These are phyloP conservation scores for Lethrus apterus DNA, from an alignment of 1,140 invertebrate genomes.

Conservation along the genomic window DNA sequence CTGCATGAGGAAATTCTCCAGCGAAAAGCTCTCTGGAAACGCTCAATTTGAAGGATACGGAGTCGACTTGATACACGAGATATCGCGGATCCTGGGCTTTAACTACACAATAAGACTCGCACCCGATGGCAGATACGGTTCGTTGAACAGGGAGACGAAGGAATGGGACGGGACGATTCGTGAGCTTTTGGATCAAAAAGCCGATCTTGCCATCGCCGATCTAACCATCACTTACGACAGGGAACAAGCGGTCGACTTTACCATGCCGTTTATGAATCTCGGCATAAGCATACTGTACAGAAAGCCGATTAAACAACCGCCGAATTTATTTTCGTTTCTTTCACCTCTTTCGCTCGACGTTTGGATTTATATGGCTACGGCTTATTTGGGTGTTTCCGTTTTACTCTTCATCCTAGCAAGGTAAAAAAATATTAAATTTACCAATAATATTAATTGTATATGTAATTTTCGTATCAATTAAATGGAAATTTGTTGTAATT, in stretches of 20 bases:
- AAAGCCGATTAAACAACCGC: conserved; percentile 83
- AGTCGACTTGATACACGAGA: conserved; percentile 80
- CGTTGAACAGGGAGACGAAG: conserved; percentile 37
- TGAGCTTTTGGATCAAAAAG: conserved; percentile 81
- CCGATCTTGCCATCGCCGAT: conserved; percentile 87
- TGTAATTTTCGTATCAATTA: too few relatives aligned
- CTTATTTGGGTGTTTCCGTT: conserved; percentile 87
- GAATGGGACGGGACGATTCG: conserved; percentile 95
- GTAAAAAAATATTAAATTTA: too few relatives aligned
- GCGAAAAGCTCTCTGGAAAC: conserved; percentile 71
- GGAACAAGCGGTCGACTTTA: conserved; percentile 87
- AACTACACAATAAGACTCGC: conserved; percentile 81
- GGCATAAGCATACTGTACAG: conserved; percentile 90
- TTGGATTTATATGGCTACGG: conserved; percentile 94
- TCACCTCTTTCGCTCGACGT: conserved; percentile 90
- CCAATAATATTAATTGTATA: too few relatives aligned
- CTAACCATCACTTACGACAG: conserved; percentile 89
- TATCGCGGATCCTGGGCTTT: conserved; percentile 81
- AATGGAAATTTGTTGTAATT: too few relatives aligned
- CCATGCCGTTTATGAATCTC: conserved; percentile 93
- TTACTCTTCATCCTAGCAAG: conserved; percentile 88
- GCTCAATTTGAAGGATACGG: conserved; percentile 84
- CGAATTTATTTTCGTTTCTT: conserved; percentile 87
- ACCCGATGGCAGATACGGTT: conserved; percentile 58
- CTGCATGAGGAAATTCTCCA: conserved; percentile 81